Evolutionary conservation across 2,797 vertebrate species (phyloP).

Genomic region (Neomorphus geoffroyi): DNA sequence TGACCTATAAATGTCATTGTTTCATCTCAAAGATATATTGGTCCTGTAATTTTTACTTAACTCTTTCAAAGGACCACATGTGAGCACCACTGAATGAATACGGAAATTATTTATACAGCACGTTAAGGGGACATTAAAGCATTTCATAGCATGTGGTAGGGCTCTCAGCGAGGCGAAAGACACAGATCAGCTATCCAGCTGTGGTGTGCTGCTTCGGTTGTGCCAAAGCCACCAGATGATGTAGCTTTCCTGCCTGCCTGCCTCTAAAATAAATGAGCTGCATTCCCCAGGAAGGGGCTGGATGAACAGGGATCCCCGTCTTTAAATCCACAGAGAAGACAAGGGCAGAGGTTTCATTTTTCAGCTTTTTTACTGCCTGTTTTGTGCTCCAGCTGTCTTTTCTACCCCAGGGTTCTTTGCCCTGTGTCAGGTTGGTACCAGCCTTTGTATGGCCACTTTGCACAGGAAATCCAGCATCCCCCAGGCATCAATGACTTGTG

Average conservation of each 20-base stretch:
- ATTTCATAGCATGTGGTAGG: conserved; percentile 48
- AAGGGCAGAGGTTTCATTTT: background rate
- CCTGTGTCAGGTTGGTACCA: background rate
- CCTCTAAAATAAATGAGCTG: background rate
- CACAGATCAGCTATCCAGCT: conserved; percentile 62
- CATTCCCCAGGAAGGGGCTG: background rate
- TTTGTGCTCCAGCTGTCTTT: background rate
- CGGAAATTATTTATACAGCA: conserved; percentile 61
- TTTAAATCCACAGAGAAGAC: background rate
- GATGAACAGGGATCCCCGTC: background rate
- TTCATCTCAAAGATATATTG: conserved; percentile 70
- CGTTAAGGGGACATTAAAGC: conserved; percentile 65
- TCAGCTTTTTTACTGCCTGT: background rate
- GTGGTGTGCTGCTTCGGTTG: conserved; percentile 9
- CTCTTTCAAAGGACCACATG: conserved; percentile 73
- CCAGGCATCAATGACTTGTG: background rate
- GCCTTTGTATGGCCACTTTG: fast-evolving
- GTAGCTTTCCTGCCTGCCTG: background rate
- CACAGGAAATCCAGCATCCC: background rate
- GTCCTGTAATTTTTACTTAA: conserved; percentile 68
- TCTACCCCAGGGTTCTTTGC: background rate
- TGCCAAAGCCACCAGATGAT: conserved; percentile 60
- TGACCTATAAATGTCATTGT: conserved; percentile 75
- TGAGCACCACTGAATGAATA: conserved; percentile 43
- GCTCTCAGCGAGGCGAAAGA: conserved; percentile 14